Percentiles rank a stretch among this genome's conserved stretches.
Conservation (phyloP, 2,888 invertebrate species). For the Synergus gifuensis region DNA sequence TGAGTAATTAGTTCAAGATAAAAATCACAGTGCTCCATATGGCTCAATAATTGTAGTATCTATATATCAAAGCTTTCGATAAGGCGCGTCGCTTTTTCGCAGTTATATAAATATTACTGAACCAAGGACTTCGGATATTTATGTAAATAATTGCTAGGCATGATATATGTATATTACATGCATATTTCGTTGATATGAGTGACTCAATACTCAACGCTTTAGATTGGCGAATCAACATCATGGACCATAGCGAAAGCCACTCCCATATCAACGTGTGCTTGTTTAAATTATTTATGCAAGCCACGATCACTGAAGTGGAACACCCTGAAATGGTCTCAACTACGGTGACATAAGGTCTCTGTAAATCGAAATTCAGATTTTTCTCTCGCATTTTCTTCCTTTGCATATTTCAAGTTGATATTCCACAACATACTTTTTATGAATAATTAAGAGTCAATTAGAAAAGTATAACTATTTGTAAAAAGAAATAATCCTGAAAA, state of each 20-base stretch:
- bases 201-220: background rate
- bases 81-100: background rate
- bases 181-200: slow-evolving; percentile 1
- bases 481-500: too few relatives aligned
- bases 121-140: background rate
- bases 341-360: slow-evolving; percentile 46
- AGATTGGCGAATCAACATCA: slow-evolving; percentile 20
- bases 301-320: slow-evolving; percentile 56
- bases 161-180: background rate
- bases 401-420: too few relatives aligned
- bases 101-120: background rate
- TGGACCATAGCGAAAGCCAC: slow-evolving; percentile 46
- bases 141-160: slow-evolving; percentile 1
- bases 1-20: too few relatives aligned
- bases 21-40: background rate
- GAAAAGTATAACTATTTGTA: too few relatives aligned
- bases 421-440: too few relatives aligned
- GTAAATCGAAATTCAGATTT: slow-evolving; percentile 9
- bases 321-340: slow-evolving; percentile 48
- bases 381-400: background rate
- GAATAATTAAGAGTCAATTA: too few relatives aligned
- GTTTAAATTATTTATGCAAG: slow-evolving; percentile 54
- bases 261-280: slow-evolving; percentile 45
- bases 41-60: background rate
- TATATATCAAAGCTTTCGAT: background rate